Conservation (phyloP, 2,797 vertebrate genomes). For the Bufotes viridis region DNA sequence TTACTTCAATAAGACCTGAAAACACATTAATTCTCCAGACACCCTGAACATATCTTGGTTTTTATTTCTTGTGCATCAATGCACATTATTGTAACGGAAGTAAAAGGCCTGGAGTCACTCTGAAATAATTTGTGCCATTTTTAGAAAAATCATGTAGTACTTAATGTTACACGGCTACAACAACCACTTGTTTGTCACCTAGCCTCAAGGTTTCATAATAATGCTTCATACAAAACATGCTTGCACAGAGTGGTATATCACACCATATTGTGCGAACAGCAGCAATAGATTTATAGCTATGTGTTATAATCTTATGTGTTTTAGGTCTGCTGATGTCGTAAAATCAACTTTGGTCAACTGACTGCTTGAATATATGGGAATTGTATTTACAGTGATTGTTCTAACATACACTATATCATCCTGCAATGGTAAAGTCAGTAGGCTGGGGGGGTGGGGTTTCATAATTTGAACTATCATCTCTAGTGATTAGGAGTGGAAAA, state of each 20-base stretch:
- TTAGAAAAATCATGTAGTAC: conserved; percentile 41
- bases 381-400: background rate
- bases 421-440: background rate
- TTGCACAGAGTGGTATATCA: background rate
- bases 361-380: background rate
- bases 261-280: background rate
- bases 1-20: background rate
- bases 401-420: background rate
- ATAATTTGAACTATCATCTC: background rate
- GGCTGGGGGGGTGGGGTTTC: no score
- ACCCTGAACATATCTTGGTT: conserved; percentile 20
- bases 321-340: no score
- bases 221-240: conserved; percentile 29
- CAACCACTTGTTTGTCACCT: conserved; percentile 39
- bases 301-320: background rate
- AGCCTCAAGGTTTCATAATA: conserved; percentile 49
- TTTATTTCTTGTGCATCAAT: conserved; percentile 52
- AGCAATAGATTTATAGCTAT: background rate
- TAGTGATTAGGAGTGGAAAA: no score
- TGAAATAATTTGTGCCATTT: conserved; percentile 24
- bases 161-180: conserved; percentile 49
- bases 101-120: conserved; percentile 52
- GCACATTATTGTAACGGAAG: conserved; percentile 42
- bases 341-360: background rate
- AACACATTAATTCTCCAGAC: conserved; percentile 15